Percentiles rank a stretch among this genome's conserved stretches.
Evolutionary conservation across 1,140 invertebrate genomes (phyloP).

Genomic region (Ephestia elutella): DNA sequence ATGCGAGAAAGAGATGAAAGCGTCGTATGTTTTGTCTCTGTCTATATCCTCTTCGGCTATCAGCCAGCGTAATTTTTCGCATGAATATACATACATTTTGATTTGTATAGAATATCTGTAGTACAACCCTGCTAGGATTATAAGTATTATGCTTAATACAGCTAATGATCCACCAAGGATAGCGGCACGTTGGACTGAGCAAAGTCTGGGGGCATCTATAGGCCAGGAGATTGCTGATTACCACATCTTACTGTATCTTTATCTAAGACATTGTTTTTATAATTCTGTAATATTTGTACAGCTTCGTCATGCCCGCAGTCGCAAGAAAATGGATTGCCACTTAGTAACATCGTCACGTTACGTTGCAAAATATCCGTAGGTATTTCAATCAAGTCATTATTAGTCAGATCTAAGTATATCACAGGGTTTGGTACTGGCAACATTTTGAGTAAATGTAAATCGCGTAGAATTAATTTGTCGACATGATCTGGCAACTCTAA

Average conservation of each 20-base stretch:
- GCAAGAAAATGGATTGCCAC: constrained; percentile 29
- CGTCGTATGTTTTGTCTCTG: constrained; percentile 84
- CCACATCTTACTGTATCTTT: constrained; percentile 12
- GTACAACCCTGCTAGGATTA: constrained; percentile 50
- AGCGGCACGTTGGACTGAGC: constrained; percentile 55
- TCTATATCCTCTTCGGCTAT: constrained; percentile 7
- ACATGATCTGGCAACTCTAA: constrained; percentile 6
- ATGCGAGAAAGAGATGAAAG: constrained; percentile 77
- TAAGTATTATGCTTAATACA: constrained; percentile 37
- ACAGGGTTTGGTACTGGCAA: constrained; percentile 1
- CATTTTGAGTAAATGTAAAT: background rate
- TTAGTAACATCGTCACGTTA: constrained; percentile 22
- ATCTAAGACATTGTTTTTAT: constrained; percentile 8
- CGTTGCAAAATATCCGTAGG: constrained; percentile 20
- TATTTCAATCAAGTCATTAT: constrained; percentile 23
- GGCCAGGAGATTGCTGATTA: background rate
- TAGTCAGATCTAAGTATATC: constrained; percentile 24
- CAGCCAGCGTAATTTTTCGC: constrained; percentile 75
- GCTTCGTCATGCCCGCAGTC: constrained; percentile 21
- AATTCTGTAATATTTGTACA: constrained; percentile 16
- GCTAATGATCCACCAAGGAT: constrained; percentile 64
- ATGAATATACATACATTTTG: constrained; percentile 83
- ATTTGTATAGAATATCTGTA: constrained; percentile 78
- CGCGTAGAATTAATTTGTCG: constrained; percentile 4
- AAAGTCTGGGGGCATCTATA: constrained; percentile 12